Conservation (phyloP, 2,113 vertebrate species). For the Psittacula cyanocephala region DNA sequence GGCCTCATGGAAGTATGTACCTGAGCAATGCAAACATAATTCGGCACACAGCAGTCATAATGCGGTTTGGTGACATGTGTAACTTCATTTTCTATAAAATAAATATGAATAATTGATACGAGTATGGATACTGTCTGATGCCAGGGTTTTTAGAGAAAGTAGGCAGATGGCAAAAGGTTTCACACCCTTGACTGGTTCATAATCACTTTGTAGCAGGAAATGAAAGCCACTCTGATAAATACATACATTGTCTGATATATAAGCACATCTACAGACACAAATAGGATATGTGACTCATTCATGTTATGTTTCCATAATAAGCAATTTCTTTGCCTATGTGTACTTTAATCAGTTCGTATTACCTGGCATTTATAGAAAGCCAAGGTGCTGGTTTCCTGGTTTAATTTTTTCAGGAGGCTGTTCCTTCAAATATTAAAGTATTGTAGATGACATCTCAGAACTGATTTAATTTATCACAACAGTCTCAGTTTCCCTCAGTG, state of each 20-base stretch:
- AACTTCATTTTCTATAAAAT: neutral
- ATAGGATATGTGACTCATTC: neutral
- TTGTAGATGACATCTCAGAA: neutral
- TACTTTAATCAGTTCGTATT: neutral
- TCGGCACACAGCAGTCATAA: neutral
- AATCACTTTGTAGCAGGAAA: neutral
- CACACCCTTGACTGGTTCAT: neutral
- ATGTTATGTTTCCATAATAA: neutral
- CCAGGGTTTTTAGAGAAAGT: neutral
- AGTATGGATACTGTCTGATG: neutral
- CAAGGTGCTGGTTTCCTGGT: neutral
- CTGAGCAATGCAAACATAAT: neutral
- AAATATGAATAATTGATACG: neutral
- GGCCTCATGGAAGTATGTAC: neutral
- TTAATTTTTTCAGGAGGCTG: neutral
- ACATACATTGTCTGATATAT: neutral
- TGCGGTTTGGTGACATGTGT: rapidly evolving
- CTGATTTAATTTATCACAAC: constrained; percentile 33
- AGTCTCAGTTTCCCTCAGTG: constrained; percentile 7
- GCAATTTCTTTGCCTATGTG: neutral
- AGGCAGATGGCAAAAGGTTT: neutral
- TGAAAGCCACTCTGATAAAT: neutral
- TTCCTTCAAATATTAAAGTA: neutral
- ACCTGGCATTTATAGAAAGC: neutral
- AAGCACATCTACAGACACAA: neutral